Conservation (phyloP, 2,113 vertebrate species). For the Seriola quinqueradiata region DNA sequence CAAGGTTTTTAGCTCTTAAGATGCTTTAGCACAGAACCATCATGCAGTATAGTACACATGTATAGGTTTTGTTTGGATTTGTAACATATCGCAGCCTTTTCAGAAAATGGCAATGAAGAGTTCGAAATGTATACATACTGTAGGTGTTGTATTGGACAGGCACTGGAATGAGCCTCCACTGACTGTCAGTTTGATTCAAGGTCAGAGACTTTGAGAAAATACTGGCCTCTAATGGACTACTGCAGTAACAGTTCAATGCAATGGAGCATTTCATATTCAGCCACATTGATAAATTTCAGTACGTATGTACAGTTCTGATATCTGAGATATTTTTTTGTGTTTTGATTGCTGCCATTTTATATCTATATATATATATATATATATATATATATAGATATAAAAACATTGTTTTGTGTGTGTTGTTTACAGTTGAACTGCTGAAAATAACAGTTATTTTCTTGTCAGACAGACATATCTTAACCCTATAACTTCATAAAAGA, state of each 20-base stretch:
- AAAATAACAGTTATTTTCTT: constrained; percentile 4
- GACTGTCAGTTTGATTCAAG: background rate
- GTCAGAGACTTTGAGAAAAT: constrained; percentile 5
- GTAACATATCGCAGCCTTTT: background rate
- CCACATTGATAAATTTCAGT: background rate
- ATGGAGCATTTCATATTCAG: background rate
- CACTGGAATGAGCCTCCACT: background rate
- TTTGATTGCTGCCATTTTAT: background rate
- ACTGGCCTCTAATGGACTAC: constrained; percentile 31
- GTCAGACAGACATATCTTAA: background rate
- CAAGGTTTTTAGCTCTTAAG: constrained; percentile 29
- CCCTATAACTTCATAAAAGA: background rate
- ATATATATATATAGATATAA: too few species aligned
- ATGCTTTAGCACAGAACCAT: background rate
- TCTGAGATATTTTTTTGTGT: background rate
- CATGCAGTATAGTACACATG: background rate
- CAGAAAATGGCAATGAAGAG: background rate
- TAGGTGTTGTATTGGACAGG: background rate
- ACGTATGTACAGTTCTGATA: background rate
- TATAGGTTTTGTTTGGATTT: background rate
- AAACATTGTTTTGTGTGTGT: background rate
- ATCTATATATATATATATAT: too few species aligned
- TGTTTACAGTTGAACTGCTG: background rate
- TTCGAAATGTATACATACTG: background rate
- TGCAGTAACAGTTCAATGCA: background rate